These are phyloP conservation scores for Homarus americanus DNA, from an alignment of 1,140 invertebrate genomes.

Conservation along the genomic window DNA sequence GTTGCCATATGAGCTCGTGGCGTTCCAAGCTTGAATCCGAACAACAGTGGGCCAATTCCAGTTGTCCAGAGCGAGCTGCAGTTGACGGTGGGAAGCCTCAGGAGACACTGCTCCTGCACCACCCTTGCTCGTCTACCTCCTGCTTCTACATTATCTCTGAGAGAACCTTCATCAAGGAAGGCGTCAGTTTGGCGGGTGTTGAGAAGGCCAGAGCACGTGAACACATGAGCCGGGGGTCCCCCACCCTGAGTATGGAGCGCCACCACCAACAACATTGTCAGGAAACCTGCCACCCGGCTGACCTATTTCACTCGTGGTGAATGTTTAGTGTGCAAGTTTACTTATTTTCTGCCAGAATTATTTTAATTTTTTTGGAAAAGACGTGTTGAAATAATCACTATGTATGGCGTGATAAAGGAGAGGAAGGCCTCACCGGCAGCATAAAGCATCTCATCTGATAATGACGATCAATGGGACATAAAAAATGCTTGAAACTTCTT, in stretches of 20 bases:
- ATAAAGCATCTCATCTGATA: slow-evolving; percentile 44
- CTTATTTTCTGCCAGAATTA: neutral
- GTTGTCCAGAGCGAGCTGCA: slow-evolving; percentile 48
- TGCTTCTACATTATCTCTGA: neutral
- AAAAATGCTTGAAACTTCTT: slow-evolving; percentile 52
- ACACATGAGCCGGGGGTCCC: neutral
- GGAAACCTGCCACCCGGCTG: slow-evolving; percentile 19
- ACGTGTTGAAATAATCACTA: neutral
- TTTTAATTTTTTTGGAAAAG: neutral
- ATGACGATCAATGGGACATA: neutral
- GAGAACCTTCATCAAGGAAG: neutral
- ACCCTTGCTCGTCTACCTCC: neutral
- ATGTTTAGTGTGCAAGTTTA: slow-evolving; percentile 24
- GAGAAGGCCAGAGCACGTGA: neutral
- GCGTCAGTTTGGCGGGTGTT: neutral
- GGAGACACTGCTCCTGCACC: slow-evolving; percentile 15
- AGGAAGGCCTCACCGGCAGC: neutral
- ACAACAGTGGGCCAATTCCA: slow-evolving; percentile 68
- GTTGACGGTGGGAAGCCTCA: slow-evolving; percentile 34
- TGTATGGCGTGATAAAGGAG: neutral
- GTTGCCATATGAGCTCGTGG: slow-evolving; percentile 63
- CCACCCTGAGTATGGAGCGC: neutral
- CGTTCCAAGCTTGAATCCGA: slow-evolving; percentile 64
- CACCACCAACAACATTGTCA: neutral
- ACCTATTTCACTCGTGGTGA: slow-evolving; percentile 49